Conservation (phyloP, 2,888 invertebrate species). For the Spisula subtruncata region DNA sequence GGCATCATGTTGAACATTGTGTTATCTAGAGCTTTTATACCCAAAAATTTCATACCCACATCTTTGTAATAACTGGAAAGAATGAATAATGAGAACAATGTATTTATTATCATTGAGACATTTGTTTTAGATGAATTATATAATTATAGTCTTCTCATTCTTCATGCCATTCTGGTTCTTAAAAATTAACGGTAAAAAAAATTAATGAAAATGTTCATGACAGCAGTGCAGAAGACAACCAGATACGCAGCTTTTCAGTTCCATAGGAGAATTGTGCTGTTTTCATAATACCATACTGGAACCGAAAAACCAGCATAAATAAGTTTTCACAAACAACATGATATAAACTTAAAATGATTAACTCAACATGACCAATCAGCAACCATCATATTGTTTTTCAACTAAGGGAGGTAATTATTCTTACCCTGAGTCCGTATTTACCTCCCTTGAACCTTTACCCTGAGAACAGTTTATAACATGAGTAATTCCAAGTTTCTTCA, state of each 20-base stretch:
- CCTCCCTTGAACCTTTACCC: conserved; percentile 91
- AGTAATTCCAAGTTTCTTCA: conserved; percentile 93
- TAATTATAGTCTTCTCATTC: neutral
- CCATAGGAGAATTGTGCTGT: no score
- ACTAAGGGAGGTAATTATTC: neutral
- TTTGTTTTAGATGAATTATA: no score
- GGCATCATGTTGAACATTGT: conserved; percentile 93
- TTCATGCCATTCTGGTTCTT: neutral
- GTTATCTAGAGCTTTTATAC: conserved; percentile 93
- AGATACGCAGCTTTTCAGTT: no score
- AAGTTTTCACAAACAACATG: no score
- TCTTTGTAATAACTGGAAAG: conserved; percentile 92
- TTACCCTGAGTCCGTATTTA: conserved; percentile 93
- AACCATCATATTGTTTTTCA: neutral
- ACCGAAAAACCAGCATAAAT: no score
- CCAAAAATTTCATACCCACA: conserved; percentile 92
- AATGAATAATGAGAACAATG: neutral
- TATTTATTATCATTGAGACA: neutral
- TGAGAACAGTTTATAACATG: conserved; percentile 96
- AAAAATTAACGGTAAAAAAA: neutral
- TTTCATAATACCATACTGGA: neutral
- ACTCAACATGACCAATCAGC: no score
- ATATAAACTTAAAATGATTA: no score
- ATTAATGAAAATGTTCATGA: no score
- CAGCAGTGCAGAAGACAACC: no score